These are phyloP conservation scores for Orchesella cincta DNA, from an alignment of 1,140 invertebrate genomes.

Conservation along the genomic window DNA sequence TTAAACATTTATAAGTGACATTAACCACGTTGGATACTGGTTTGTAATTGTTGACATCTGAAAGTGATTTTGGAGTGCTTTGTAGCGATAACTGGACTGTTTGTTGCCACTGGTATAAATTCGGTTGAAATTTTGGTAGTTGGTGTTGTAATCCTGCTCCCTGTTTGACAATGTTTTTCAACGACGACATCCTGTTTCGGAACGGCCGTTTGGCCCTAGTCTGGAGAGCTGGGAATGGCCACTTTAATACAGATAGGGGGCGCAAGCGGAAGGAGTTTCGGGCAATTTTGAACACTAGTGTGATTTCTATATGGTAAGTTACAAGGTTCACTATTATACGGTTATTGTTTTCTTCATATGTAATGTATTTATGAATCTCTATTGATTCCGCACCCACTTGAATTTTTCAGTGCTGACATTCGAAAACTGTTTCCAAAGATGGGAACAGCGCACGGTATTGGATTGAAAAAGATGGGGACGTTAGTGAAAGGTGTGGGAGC, in stretches of 20 bases:
- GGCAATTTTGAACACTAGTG: not conserved
- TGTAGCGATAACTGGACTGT: too few relatives aligned
- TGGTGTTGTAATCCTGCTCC: too few relatives aligned
- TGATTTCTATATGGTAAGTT: not conserved
- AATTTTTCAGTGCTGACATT: not conserved
- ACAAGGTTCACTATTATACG: not conserved
- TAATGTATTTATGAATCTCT: too few relatives aligned
- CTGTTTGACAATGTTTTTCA: conserved; percentile 39
- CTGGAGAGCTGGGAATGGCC: conserved; percentile 8
- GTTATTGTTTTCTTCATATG: not conserved
- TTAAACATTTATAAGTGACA: too few relatives aligned
- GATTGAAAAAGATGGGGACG: not conserved
- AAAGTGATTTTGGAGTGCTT: too few relatives aligned
- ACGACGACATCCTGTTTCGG: conserved; percentile 30
- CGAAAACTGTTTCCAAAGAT: not conserved
- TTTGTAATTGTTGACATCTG: too few relatives aligned
- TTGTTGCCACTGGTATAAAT: too few relatives aligned
- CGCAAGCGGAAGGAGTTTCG: not conserved
- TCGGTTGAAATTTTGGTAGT: too few relatives aligned
- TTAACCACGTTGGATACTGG: too few relatives aligned
- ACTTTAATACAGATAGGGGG: not conserved
- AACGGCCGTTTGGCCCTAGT: conserved; percentile 27
- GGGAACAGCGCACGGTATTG: not conserved
- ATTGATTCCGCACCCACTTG: not conserved
- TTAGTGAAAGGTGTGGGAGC: not conserved